These are phyloP conservation scores for Trissolcus brochymenae DNA, from an alignment of 2,888 invertebrate species.

Conservation along the genomic window DNA sequence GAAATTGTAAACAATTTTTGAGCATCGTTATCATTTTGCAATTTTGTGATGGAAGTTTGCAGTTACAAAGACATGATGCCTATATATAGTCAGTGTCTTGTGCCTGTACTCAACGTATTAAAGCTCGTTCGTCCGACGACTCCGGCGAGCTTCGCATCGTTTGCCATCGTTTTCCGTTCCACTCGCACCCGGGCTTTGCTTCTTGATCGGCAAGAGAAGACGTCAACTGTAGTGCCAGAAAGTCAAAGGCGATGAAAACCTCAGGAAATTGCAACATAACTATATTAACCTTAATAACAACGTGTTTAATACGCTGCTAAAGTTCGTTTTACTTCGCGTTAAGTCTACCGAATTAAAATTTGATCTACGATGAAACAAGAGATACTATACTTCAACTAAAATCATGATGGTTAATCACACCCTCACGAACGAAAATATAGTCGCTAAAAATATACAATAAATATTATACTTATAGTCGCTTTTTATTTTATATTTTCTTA, in stretches of 20 bases:
- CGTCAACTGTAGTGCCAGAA: slow-evolving; percentile 39
- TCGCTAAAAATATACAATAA: too few species aligned
- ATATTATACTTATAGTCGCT: too few species aligned
- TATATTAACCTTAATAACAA: slow-evolving; percentile 43
- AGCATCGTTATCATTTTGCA: slow-evolving; percentile 10
- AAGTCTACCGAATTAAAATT: slow-evolving; percentile 10
- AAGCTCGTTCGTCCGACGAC: slow-evolving; percentile 55
- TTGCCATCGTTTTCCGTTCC: slow-evolving; percentile 31
- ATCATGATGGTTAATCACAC: too few species aligned
- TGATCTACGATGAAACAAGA: not conserved
- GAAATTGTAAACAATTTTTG: too few species aligned
- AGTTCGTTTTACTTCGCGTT: slow-evolving; percentile 28
- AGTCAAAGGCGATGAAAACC: slow-evolving; percentile 51
- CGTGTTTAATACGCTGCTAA: slow-evolving; percentile 36
- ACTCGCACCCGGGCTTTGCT: slow-evolving; percentile 24
- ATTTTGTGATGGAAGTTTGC: slow-evolving; percentile 59
- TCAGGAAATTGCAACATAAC: slow-evolving; percentile 55
- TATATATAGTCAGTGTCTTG: slow-evolving; percentile 37
- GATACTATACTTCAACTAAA: too few species aligned
- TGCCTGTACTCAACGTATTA: slow-evolving; percentile 50
- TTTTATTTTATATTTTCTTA: too few species aligned
- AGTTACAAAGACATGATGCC: slow-evolving; percentile 45
- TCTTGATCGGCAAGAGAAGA: slow-evolving; percentile 28
- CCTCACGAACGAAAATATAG: too few species aligned
- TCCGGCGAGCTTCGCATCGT: slow-evolving; percentile 29